phyloP scores from a whole-genome alignment of 1,140 invertebrate genomes.

The Brachionus calyciflorus region DNA sequence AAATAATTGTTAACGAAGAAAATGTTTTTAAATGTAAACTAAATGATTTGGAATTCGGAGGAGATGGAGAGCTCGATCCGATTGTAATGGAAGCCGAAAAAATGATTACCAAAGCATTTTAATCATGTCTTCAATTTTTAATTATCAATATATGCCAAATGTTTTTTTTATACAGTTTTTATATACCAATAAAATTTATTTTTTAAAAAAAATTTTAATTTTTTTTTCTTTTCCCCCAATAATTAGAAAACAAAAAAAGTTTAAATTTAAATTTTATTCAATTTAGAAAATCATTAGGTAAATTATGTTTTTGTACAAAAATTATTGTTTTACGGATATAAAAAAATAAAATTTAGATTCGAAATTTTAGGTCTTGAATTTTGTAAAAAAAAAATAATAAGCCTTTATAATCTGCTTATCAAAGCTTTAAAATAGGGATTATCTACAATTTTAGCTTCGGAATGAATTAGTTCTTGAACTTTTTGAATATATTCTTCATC shows the following conservation, averaged over 20 bases:
- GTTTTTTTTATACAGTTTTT: neutral
- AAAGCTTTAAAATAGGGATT: slow-evolving; percentile 41
- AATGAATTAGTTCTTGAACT: slow-evolving; percentile 5
- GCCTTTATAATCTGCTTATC: slow-evolving; percentile 15
- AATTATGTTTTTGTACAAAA: too few relatives aligned
- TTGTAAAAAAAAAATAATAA: neutral
- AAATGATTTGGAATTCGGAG: slow-evolving; percentile 38
- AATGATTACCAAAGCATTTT: slow-evolving; percentile 3
- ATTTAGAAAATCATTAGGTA: too few relatives aligned
- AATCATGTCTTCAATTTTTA: neutral
- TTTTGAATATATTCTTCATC: slow-evolving; percentile 12
- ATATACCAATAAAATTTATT: neutral
- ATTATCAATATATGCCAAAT: neutral
- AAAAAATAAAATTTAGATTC: too few relatives aligned
- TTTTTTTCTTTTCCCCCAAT: neutral
- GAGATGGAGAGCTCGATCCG: slow-evolving; percentile 35
- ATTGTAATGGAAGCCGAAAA: slow-evolving; percentile 19
- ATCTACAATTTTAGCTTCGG: neutral
- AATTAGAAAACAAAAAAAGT: too few relatives aligned
- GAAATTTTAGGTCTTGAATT: too few relatives aligned
- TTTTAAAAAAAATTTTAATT: neutral
- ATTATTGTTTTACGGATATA: too few relatives aligned
- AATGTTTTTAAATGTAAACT: slow-evolving; percentile 4
- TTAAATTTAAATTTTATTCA: too few relatives aligned
- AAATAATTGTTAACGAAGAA: slow-evolving; percentile 42